A percentile compares a stretch with the other conserved stretches of the same genome.
Evolutionary conservation across 2,888 invertebrate genomes (phyloP).

Genomic region (Fragum fragum): DNA sequence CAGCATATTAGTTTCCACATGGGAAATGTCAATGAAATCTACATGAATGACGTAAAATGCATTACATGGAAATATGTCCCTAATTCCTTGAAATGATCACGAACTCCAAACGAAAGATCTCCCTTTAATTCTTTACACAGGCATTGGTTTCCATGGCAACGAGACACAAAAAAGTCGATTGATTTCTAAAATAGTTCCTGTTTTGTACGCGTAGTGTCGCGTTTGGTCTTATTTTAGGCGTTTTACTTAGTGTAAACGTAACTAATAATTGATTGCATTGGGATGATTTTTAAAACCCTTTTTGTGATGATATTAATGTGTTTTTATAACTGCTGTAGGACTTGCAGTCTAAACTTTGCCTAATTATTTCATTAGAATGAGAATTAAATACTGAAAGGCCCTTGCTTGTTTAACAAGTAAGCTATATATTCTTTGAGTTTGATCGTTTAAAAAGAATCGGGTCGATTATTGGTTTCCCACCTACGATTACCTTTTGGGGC

Average conservation of each 20-base stretch:
- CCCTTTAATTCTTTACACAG: constrained; percentile 43
- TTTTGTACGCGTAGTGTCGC: not conserved
- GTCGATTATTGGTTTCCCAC: no score
- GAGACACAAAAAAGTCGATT: constrained; percentile 38
- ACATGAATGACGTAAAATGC: not conserved
- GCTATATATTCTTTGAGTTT: no score
- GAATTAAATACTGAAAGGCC: no score
- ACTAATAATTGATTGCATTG: not conserved
- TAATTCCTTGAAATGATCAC: constrained; percentile 1
- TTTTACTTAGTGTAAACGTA: constrained; percentile 4
- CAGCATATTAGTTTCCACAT: not conserved
- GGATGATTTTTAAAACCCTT: not conserved
- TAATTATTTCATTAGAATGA: no score
- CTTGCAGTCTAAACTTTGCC: no score
- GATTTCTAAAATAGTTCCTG: constrained; percentile 18
- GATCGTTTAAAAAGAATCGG: no score
- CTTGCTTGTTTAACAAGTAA: no score
- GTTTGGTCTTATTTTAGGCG: not conserved
- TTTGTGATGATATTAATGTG: not conserved
- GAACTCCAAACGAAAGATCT: constrained; percentile 14
- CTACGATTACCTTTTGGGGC: no score
- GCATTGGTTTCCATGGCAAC: constrained; percentile 48
- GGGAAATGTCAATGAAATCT: constrained; percentile 6
- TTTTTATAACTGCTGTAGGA: no score
- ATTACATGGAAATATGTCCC: not conserved